Conservation (phyloP, 1,140 invertebrate species). For the Medauroidea extradentata region DNA sequence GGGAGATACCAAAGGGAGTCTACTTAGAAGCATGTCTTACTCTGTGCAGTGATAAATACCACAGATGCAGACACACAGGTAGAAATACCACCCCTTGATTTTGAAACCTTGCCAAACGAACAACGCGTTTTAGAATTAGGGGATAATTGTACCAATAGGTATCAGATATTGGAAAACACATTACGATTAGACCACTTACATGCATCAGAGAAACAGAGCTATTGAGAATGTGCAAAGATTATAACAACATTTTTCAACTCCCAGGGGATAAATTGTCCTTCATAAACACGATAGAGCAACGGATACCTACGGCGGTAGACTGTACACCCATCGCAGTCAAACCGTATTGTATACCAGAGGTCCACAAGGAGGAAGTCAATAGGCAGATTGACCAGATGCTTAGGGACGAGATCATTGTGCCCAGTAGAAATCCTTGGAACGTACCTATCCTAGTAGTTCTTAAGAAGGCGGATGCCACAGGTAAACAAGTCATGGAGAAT, state of each 20-base stretch:
- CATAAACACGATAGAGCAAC: not conserved
- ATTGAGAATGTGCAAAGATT: too few relatives aligned
- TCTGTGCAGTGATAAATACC: too few relatives aligned
- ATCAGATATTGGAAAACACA: too few relatives aligned
- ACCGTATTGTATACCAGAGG: not conserved
- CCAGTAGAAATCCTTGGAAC: conserved; percentile 21
- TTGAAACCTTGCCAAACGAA: too few relatives aligned
- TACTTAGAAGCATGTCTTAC: too few relatives aligned
- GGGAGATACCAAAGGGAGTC: too few relatives aligned
- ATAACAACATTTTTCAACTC: not conserved
- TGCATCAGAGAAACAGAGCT: too few relatives aligned
- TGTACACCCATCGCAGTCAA: not conserved
- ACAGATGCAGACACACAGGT: too few relatives aligned
- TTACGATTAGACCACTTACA: too few relatives aligned
- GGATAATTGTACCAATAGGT: too few relatives aligned
- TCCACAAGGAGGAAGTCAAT: conserved; percentile 4
- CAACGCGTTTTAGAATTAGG: too few relatives aligned
- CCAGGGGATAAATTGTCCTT: conserved; percentile 9
- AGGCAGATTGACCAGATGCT: conserved; percentile 12
- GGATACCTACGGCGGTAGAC: not conserved
- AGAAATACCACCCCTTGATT: too few relatives aligned
- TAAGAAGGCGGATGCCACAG: conserved; percentile 19
- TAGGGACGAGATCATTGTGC: conserved; percentile 18
- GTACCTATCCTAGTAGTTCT: conserved; percentile 24
- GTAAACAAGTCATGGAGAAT: conserved; percentile 14